Base-by-base conservation (phyloP, 2,113 vertebrate species). In the Monopterus albus region DNA sequence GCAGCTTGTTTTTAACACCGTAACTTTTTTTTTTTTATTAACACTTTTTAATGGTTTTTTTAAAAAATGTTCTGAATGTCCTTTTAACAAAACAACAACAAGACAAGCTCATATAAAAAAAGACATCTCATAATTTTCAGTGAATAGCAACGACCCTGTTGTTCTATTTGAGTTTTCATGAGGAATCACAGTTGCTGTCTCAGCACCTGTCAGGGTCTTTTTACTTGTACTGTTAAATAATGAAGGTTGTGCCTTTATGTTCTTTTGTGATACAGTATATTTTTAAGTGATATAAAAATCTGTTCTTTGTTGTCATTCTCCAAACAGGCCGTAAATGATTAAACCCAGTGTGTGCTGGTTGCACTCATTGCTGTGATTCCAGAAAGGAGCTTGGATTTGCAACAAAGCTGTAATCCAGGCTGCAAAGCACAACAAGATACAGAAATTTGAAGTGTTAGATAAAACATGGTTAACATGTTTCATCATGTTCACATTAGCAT, bases 361-460 rank as follows among this genome's bases (percentile, higher is more conserved):
- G 3, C 12, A 17, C 6, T 38, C 1, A 8, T 49, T 28, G 21
- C 23, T 59, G 6, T 38, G 12, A 15, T 21, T 28, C 7, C 7
- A 7, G 7, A 50, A 50, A 63, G 33, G 23, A 20, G 23, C 3
- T n/a, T n/a, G n/a, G n/a, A n/a, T n/a, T n/a, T n/a, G n/a, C n/a
- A n/a, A n/a, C n/a, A n/a, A 46, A 35, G 14, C n/a, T 21, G 14
- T 60, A 45, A 43, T 21, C 21, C 23, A n/a, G n/a, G n/a, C n/a
- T n/a, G n/a, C n/a, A n/a, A n/a, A n/a, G n/a, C n/a, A n/a, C n/a
- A n/a, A n/a, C n/a, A n/a, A n/a, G n/a, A n/a, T n/a, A n/a, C n/a
- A n/a, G n/a, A n/a, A n/a, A n/a, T n/a, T n/a, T n/a, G n/a, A 46
- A 18, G 78, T 51, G 86, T 80, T 70, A 72, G 62, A 46, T 15